These are phyloP conservation scores for Oostethus manadensis DNA, from an alignment of 2,113 vertebrate species.

Conservation along the genomic window DNA sequence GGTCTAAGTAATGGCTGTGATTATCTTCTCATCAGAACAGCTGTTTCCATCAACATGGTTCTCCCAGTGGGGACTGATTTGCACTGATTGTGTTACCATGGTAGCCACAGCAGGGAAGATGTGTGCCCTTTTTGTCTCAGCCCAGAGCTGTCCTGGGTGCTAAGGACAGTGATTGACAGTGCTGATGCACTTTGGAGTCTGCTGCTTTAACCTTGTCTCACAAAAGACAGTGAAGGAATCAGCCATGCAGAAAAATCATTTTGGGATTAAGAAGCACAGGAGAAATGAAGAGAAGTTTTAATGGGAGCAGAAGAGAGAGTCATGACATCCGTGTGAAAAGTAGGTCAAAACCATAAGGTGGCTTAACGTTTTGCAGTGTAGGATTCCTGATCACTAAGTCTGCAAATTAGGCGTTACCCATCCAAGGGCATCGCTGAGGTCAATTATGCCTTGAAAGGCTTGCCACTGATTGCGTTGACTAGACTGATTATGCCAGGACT, in stretches of 20 bases:
- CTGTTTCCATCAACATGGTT: slow-evolving; percentile 22
- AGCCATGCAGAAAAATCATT: slow-evolving; percentile 23
- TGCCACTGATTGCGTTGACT: slow-evolving; percentile 23
- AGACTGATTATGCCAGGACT: background rate
- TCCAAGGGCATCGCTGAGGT: slow-evolving; percentile 12
- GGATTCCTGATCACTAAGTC: slow-evolving; percentile 10
- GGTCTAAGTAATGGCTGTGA: slow-evolving; percentile 17
- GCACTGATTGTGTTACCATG: slow-evolving; percentile 27
- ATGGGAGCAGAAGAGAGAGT: background rate
- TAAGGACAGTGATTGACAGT: slow-evolving; percentile 17
- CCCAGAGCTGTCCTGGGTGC: slow-evolving; percentile 5
- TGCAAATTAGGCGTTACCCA: slow-evolving; percentile 20
- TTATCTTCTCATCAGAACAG: slow-evolving; percentile 23
- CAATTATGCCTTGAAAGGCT: slow-evolving; percentile 8
- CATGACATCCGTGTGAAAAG: slow-evolving; percentile 3
- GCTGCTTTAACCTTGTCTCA: slow-evolving; percentile 23
- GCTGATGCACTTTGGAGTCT: slow-evolving; percentile 9
- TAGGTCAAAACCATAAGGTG: slow-evolving; percentile 14
- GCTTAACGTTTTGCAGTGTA: background rate
- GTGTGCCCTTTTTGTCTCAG: background rate
- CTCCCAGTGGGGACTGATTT: slow-evolving; percentile 16
- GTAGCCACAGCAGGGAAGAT: slow-evolving; percentile 8
- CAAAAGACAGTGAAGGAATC: slow-evolving; percentile 5
- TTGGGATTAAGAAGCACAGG: slow-evolving; percentile 18
- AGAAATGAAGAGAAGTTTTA: slow-evolving; percentile 1